Conservation (phyloP, 30 jellyfish, hydroid and myxozoan species). For the Euphysa ruthae region DNA sequence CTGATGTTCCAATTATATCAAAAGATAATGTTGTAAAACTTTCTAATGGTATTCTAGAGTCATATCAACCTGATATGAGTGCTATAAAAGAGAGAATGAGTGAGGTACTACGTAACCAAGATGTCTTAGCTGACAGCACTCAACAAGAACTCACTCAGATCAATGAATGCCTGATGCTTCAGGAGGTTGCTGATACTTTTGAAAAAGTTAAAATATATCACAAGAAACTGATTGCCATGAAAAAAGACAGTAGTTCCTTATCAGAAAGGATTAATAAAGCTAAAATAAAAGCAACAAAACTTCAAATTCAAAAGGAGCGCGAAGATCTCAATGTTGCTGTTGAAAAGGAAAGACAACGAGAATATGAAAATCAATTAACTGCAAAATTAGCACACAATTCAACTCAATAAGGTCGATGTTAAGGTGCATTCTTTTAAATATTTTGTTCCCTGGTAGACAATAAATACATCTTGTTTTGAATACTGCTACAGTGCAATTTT, state of each 20-base stretch:
- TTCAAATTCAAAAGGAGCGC: conserved; percentile 18
- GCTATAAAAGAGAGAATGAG: background rate
- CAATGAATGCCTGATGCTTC: conserved; percentile 12
- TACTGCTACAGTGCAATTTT: too few relatives aligned
- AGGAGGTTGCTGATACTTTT: conserved; percentile 16
- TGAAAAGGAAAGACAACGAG: conserved; percentile 30
- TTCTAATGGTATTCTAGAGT: conserved; percentile 2
- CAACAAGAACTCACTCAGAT: conserved; percentile 32
- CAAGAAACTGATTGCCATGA: conserved; percentile 16
- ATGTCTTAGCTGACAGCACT: conserved; percentile 15
- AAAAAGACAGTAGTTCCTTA: conserved; percentile 10
- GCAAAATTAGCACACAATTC: conserved; percentile 38
- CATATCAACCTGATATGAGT: conserved; percentile 6
- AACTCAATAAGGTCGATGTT: too few relatives aligned
- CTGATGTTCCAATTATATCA: conserved; percentile 2
- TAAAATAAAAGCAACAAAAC: conserved; percentile 5
- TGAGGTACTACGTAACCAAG: conserved; percentile 27
- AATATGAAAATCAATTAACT: conserved; percentile 23
- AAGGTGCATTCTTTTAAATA: too few relatives aligned
- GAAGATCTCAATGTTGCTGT: conserved; percentile 22
- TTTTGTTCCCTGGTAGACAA: too few relatives aligned
- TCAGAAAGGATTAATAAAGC: conserved; percentile 7
- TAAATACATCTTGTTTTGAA: too few relatives aligned
- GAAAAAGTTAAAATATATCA: conserved; percentile 24
- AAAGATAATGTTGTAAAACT: background rate